A percentile compares a stretch with the other conserved stretches of the same genome.
phyloP scores from a whole-genome alignment of 2,797 vertebrate genomes.

The Anguilla marmorata region DNA sequence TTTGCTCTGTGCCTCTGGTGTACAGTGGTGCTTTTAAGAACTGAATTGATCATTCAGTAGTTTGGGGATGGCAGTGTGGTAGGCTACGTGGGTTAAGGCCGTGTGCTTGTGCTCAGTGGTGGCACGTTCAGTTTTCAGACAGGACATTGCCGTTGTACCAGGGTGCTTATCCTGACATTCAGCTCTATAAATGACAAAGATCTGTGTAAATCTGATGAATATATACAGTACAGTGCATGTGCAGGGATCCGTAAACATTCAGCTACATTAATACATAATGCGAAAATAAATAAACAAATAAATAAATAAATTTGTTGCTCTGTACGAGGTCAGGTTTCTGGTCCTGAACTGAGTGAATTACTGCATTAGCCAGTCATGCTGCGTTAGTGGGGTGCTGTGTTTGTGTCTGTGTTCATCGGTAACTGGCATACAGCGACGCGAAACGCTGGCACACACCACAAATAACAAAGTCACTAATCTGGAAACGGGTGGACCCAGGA shows the following conservation, averaged over 20 bases:
- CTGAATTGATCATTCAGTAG: background rate
- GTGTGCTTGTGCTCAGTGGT: background rate
- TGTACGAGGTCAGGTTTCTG: background rate
- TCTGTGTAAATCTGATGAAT: too few relatives aligned
- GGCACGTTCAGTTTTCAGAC: background rate
- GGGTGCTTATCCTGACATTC: background rate
- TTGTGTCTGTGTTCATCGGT: background rate
- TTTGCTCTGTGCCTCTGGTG: background rate
- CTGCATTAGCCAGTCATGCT: too few relatives aligned
- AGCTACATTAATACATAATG: background rate
- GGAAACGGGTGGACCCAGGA: slow-evolving; percentile 58
- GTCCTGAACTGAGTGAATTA: too few relatives aligned
- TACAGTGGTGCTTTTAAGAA: too few relatives aligned
- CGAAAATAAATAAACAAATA: background rate
- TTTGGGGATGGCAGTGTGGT: background rate
- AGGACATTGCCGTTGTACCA: background rate
- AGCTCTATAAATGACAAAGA: too few relatives aligned
- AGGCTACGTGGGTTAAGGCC: background rate
- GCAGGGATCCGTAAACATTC: background rate
- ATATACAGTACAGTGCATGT: too few relatives aligned
- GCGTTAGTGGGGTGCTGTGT: background rate
- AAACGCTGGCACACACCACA: slow-evolving; percentile 29
- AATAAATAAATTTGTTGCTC: background rate
- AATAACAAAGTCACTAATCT: slow-evolving; percentile 55
- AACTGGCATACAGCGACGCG: background rate